Percentiles rank a stretch among this genome's conserved stretches.
phyloP scores from a whole-genome alignment of 2,888 invertebrate species.

The Autographa pulchrina region DNA sequence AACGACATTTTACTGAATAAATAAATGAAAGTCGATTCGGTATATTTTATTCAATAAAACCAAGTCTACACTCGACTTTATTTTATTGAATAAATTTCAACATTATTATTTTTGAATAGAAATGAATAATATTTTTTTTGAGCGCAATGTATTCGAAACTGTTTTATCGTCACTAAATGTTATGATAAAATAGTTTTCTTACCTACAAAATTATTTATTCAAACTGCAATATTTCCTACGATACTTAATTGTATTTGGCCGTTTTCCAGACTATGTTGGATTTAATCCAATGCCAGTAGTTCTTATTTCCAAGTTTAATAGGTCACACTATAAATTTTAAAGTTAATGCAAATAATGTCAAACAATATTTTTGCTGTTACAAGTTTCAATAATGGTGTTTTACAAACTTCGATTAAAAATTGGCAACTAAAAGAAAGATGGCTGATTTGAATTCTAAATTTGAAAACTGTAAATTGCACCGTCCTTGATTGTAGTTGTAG shows the following conservation, averaged over 20 bases:
- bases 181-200: too few species aligned
- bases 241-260: conserved; percentile 32
- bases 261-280: conserved; percentile 49
- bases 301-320: conserved; percentile 27
- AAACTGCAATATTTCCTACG: conserved; percentile 15
- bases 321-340: conserved; percentile 31
- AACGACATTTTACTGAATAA: too few species aligned
- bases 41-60: too few species aligned
- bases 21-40: too few species aligned
- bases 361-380: neutral
- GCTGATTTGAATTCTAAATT: neutral
- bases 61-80: too few species aligned
- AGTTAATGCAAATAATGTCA: conserved; percentile 1
- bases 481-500: neutral
- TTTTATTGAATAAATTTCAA: too few species aligned
- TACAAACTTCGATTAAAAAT: neutral
- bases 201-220: conserved; percentile 18
- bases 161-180: too few species aligned
- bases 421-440: neutral
- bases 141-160: too few species aligned
- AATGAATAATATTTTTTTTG: too few species aligned
- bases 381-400: conserved; percentile 10
- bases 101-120: too few species aligned
- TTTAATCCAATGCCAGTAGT: conserved; percentile 43
- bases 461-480: neutral